Conservation (phyloP, 2,113 vertebrate genomes). For the Plecotus auritus region DNA sequence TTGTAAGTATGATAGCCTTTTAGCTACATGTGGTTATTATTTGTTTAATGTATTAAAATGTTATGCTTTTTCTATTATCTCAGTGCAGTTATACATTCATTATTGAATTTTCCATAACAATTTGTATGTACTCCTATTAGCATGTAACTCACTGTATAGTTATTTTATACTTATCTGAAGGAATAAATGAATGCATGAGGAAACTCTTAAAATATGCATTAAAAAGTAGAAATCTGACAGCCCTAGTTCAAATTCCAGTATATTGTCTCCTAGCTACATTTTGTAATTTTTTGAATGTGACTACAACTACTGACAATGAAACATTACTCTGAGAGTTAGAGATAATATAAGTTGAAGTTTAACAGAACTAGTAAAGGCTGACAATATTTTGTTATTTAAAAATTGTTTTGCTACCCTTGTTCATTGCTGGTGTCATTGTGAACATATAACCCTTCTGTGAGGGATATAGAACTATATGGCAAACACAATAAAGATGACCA, state of each 20-base stretch:
- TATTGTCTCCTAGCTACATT: neutral
- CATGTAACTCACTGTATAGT: neutral
- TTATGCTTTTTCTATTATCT: neutral
- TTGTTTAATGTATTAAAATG: neutral
- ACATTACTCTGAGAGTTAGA: neutral
- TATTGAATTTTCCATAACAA: neutral
- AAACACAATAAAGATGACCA: neutral
- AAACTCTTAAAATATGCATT: neutral
- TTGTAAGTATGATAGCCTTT: conserved; percentile 84
- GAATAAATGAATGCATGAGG: neutral
- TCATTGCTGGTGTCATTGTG: neutral
- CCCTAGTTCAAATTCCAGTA: neutral
- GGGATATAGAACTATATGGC: neutral
- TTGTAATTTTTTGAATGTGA: neutral
- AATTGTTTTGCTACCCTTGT: neutral
- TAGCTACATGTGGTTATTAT: neutral
- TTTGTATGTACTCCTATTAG: neutral
- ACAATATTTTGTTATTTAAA: neutral
- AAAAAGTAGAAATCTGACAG: neutral
- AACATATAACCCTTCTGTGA: neutral
- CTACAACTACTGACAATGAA: neutral
- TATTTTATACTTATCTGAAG: neutral
- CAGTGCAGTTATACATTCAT: neutral
- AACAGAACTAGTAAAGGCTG: neutral
- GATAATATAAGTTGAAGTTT: neutral